Conservation (phyloP, 2,113 vertebrate species). For the Pycnonotus jocosus region DNA sequence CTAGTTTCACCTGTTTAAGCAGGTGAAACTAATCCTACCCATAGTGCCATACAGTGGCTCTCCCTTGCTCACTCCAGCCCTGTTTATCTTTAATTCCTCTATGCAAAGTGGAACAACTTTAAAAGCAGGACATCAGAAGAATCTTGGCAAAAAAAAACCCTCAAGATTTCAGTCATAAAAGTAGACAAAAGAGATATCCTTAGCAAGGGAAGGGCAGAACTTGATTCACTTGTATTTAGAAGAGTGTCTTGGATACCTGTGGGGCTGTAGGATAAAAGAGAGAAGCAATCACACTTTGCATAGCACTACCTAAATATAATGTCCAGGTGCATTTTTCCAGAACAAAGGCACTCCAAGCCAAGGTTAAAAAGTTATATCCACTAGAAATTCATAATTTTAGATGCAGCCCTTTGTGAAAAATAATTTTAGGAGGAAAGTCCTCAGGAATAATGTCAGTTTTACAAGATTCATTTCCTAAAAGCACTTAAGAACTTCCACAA, state of each 20-base stretch:
- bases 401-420: background rate
- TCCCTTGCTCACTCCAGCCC: background rate
- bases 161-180: background rate
- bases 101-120: background rate
- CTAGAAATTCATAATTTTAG: background rate
- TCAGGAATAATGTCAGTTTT: background rate
- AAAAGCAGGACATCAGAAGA: background rate
- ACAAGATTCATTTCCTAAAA: background rate
- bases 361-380: background rate
- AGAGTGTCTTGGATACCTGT: background rate
- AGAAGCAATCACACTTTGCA: background rate
- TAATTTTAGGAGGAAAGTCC: background rate
- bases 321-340: background rate
- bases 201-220: background rate
- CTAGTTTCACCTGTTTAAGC: background rate
- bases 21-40: background rate
- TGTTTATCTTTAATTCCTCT: background rate
- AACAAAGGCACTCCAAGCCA: background rate
- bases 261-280: background rate
- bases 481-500: background rate
- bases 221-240: background rate
- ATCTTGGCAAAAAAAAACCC: background rate
- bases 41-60: background rate
- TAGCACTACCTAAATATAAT: background rate
- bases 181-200: background rate